Evolutionary conservation across 2,797 vertebrate genomes (phyloP), one percentile per base, ranked within the genome.

Genomic region (Buphagus erythrorhynchus): DNA sequence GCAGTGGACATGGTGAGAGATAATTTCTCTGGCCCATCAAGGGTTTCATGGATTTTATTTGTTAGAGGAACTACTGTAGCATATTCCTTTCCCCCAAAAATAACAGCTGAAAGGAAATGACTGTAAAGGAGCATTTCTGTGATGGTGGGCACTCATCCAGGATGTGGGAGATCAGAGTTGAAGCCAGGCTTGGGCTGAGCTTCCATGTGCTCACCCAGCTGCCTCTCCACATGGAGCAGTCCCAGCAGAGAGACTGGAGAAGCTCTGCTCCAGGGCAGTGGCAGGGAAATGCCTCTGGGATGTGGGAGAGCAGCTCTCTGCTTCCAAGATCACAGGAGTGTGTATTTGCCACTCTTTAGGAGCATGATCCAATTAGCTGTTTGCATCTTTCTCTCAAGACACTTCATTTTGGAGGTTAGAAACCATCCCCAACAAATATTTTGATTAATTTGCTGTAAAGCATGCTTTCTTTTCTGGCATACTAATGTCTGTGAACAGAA

Each of bases 131-230:
- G 35, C 38, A 42, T 79, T 94, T 93, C 74, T 95, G 38, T 72
- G 58, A 21, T 21, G 49, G 35, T 43, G 40, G 81, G 85, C 63
- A 59, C 22, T 85, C 43, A 16, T 79, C 82, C 78, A 85, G 78
- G 75, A 59, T 59, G 67, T 82, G 55, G 78, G 81, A 95, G 69
- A 86, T 84, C 77, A 87, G 84, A 84, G 81, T 28, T 65, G 74
- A 89, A 95, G 61, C 59, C 75, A 95, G 74, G 28, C 51, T 93
- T 59, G 67, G 55, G 71, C 65, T 91, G 85, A 95, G 78, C 52
- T 43, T 19, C 68, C 1, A 3, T 84, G 84, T 79, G 78, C 54
- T 93, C 68, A 19, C 55, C 62, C 80, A 95, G 83, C 80, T 95
- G 91, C 73, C 33, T 81, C 57, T 77, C 80, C 80, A 80, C 36